These are phyloP conservation scores for Muntiacus reevesi DNA, from an alignment of 2,113 vertebrate genomes.

Conservation along the genomic window DNA sequence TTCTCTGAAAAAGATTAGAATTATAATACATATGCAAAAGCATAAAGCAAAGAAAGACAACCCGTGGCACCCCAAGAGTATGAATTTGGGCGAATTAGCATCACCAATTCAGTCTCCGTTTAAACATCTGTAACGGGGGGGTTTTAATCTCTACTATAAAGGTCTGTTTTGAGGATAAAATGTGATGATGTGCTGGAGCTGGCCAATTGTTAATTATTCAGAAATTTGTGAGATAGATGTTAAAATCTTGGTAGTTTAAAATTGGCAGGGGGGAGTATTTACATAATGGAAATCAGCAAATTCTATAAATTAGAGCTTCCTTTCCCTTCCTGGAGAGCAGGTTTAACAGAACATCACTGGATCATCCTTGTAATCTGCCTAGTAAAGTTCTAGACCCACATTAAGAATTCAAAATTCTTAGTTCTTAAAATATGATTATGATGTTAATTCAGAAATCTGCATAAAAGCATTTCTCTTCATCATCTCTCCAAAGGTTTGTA, in stretches of 20 bases:
- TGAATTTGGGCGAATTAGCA: constrained; percentile 7
- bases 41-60: background rate
- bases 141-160: background rate
- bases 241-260: background rate
- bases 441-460: background rate
- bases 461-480: background rate
- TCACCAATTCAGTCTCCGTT: background rate
- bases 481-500: background rate
- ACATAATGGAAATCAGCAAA: background rate
- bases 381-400: background rate
- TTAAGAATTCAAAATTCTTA: background rate
- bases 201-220: background rate
- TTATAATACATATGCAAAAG: background rate
- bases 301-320: background rate
- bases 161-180: background rate
- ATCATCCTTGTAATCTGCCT: background rate
- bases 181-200: background rate
- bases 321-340: background rate
- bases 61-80: background rate
- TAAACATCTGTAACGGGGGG: background rate
- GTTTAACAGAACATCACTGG: background rate
- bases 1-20: constrained; percentile 56
- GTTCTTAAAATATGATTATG: background rate
- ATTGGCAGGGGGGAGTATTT: background rate
- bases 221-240: background rate